Base-by-base conservation (phyloP, 1,140 invertebrate genomes). In the Mercenaria mercenaria region DNA sequence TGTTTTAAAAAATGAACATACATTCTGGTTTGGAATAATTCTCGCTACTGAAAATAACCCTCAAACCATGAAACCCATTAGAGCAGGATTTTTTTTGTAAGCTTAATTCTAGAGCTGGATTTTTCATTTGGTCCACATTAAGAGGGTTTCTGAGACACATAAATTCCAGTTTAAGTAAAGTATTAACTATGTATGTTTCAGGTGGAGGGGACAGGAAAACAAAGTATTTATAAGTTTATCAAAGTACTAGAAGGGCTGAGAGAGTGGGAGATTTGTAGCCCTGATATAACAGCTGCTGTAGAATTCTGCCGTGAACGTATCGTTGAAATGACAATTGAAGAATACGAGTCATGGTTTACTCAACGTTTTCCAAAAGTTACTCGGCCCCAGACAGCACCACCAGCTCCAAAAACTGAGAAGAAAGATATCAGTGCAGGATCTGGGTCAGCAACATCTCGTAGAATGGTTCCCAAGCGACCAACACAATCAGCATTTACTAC, bases 271-370 rank as follows among this genome's bases (percentile, higher is more conserved):
- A 95, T 96, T 47, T 95, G 95, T 77, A 93, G 92, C 61, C 96
- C 96, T 1, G 95, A 96, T 72, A 93, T 96, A 29, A 93, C 93
- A 56, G 95, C 95, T 10, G 95, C 96, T 11, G 93, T 96, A 29
- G 96, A 96, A 89, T 96, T 96, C 89, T 96, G 95, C 88, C 92
- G 96, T 15, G 94, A 93, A 69, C 93, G 93, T 83, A 95, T 96
- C 29, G 93, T 96, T 0, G 95, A 96, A 56, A 96, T 96, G 93
- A 91, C 93, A 4, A 88, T 95, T 13, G 95, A 96, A 43, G 95
- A 96, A 43, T 96, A 94, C 89, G 95, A 96, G 86, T 93, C 93
- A 26, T 96, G 95, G 95, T 95, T 96, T 90, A 83, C 89, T 32
- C 91, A 93, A 37, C 92, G 93, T 15, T 96, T 96, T 84, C 95